Conservation (phyloP, 2,797 vertebrate species). For the Sebastolobus alascanus region DNA sequence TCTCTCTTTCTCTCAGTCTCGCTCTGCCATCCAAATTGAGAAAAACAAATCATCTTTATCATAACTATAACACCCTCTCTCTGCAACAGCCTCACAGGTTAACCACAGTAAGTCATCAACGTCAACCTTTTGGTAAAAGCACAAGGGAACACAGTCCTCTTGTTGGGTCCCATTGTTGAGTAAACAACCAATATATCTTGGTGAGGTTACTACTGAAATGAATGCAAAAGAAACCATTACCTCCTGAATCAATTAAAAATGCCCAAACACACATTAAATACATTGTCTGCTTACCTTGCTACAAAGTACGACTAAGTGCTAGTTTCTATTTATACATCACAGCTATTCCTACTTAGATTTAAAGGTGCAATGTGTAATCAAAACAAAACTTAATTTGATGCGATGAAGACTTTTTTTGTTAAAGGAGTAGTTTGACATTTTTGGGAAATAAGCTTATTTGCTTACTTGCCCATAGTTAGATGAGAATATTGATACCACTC, state of each 20-base stretch:
- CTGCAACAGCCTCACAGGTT: conserved; percentile 36
- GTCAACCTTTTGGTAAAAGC: conserved; percentile 16
- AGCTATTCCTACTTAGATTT: conserved; percentile 23
- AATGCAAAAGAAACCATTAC: neutral
- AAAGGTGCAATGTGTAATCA: conserved; percentile 68
- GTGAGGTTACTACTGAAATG: neutral
- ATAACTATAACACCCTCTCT: conserved; percentile 21
- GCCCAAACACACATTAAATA: neutral
- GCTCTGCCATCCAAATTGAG: conserved; percentile 22
- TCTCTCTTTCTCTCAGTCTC: neutral
- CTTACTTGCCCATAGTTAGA: neutral
- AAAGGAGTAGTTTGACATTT: conserved; percentile 2
- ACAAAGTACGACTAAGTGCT: neutral
- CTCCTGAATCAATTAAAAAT: neutral
- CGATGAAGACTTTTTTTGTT: neutral
- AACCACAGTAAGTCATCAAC: conserved; percentile 34
- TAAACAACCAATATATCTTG: neutral
- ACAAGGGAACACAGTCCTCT: neutral
- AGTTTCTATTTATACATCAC: conserved; percentile 16
- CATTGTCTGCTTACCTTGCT: neutral
- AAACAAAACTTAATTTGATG: neutral
- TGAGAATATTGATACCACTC: neutral
- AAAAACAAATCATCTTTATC: conserved; percentile 49
- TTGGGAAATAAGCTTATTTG: neutral
- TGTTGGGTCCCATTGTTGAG: conserved; percentile 10